These are phyloP conservation scores for Conus betulinus DNA, from an alignment of 1,140 invertebrate genomes.

Conservation along the genomic window DNA sequence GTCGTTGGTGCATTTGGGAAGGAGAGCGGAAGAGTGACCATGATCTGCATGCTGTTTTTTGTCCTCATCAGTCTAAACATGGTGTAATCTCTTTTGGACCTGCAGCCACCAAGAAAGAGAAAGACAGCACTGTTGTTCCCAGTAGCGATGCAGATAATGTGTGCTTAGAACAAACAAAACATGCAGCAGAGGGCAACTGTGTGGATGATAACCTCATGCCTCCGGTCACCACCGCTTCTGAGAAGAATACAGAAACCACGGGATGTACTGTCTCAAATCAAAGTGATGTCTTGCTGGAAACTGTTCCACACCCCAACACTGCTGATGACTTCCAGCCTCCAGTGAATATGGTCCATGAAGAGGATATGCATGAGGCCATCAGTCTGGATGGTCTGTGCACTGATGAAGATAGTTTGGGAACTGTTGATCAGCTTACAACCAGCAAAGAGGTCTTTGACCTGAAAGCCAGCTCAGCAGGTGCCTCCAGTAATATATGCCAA, in stretches of 20 bases:
- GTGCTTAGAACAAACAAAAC: background rate
- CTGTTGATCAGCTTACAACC: background rate
- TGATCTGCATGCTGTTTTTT: background rate
- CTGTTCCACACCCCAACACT: background rate
- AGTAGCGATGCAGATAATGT: background rate
- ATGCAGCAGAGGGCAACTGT: background rate
- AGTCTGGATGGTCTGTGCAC: background rate
- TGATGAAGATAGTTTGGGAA: background rate
- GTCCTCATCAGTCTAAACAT: background rate
- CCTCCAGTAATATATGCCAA: too few species aligned
- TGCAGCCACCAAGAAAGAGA: background rate
- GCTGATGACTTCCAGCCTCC: background rate
- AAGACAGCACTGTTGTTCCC: background rate
- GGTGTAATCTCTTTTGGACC: background rate
- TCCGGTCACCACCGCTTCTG: background rate
- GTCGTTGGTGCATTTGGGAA: slow-evolving; percentile 57
- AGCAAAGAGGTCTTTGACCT: background rate
- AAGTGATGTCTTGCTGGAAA: background rate
- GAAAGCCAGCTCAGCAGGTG: background rate
- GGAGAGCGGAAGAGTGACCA: slow-evolving; percentile 43
- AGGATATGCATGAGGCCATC: background rate
- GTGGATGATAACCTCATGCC: background rate
- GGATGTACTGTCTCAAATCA: background rate
- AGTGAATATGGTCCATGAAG: background rate
- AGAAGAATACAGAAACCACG: background rate